These are phyloP conservation scores for Drosophila villosipedis DNA, from an alignment of 2,888 invertebrate species.

Conservation along the genomic window DNA sequence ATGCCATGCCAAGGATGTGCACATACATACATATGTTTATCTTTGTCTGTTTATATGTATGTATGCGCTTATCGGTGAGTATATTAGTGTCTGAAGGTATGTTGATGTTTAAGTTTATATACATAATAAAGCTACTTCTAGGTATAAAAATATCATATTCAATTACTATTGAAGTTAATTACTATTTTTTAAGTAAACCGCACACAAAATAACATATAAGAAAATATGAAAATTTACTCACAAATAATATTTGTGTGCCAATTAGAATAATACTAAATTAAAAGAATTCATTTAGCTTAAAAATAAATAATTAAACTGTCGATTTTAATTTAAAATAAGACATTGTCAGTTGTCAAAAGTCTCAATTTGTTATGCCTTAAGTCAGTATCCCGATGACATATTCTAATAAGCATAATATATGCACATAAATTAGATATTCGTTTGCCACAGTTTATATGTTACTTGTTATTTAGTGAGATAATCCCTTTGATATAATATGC, in stretches of 20 bases:
- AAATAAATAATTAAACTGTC: not conserved
- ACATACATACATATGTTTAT: slow-evolving; percentile 15
- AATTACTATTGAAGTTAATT: not conserved
- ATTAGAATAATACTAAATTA: not conserved
- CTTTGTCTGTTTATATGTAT: slow-evolving; percentile 10
- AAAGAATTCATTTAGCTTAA: not conserved
- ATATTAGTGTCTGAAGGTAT: slow-evolving; percentile 3
- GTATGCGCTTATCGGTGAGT: slow-evolving; percentile 4
- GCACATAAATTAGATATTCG: slow-evolving; percentile 13
- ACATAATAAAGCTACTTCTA: slow-evolving; percentile 20
- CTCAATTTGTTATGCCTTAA: not conserved
- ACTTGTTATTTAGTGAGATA: slow-evolving; percentile 27
- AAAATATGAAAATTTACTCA: not conserved
- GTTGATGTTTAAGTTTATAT: not conserved
- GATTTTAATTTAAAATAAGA: not conserved
- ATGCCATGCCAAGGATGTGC: slow-evolving; percentile 65
- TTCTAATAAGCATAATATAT: not conserved
- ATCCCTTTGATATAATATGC: slow-evolving; percentile 54
- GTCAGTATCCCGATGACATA: not conserved
- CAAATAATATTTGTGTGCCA: not conserved
- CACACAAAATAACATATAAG: not conserved
- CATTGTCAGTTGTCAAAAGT: too few relatives aligned
- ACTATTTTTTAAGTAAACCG: too few relatives aligned
- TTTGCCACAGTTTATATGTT: slow-evolving; percentile 13
- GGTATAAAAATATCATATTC: not conserved